These are phyloP conservation scores for Montipora capitata DNA, from an alignment of 92 coral and sea anemone species.

Conservation along the genomic window DNA sequence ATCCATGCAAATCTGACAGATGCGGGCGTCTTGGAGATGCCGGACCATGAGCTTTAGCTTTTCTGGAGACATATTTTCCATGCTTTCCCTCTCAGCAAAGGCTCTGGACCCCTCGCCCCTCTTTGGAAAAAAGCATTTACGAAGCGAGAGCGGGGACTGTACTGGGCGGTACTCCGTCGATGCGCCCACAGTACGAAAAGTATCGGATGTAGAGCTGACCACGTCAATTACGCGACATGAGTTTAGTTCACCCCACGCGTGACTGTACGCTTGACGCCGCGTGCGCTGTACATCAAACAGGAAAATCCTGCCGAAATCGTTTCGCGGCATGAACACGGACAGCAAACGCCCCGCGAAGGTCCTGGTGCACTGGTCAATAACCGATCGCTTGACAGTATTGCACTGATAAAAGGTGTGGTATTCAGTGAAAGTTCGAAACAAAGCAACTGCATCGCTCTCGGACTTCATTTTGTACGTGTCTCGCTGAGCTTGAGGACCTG, in stretches of 20 bases:
- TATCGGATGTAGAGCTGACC: constrained; percentile 62
- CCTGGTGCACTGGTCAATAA: constrained; percentile 96
- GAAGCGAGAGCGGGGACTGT: constrained; percentile 96
- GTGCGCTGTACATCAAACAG: constrained; percentile 97
- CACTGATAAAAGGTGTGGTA: constrained; percentile 99
- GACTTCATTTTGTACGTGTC: constrained; percentile 96
- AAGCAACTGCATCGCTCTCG: constrained; percentile 89
- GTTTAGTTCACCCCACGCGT: constrained; percentile 95
- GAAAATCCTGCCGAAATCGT: constrained; percentile 88
- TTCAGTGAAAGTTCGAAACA: constrained; percentile 98
- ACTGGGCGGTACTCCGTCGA: constrained; percentile 95
- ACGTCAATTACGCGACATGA: constrained; percentile 80
- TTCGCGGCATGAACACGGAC: constrained; percentile 85
- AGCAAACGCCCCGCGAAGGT: constrained; percentile 91
- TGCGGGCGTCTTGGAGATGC: constrained; percentile 95
- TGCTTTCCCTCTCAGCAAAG: constrained; percentile 72
- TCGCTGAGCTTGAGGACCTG: constrained; percentile 87
- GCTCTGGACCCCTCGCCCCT: constrained; percentile 67
- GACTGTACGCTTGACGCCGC: constrained; percentile 97
- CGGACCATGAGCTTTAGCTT: constrained; percentile 92
- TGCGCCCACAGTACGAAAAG: constrained; percentile 65
- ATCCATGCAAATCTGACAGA: constrained; percentile 99
- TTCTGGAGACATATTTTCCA: constrained; percentile 75
- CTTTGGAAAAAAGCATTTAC: constrained; percentile 79
- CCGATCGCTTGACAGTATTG: constrained; percentile 96